Evolutionary conservation across 2,797 vertebrate species (phyloP).

Genomic region (Falco cherrug): DNA sequence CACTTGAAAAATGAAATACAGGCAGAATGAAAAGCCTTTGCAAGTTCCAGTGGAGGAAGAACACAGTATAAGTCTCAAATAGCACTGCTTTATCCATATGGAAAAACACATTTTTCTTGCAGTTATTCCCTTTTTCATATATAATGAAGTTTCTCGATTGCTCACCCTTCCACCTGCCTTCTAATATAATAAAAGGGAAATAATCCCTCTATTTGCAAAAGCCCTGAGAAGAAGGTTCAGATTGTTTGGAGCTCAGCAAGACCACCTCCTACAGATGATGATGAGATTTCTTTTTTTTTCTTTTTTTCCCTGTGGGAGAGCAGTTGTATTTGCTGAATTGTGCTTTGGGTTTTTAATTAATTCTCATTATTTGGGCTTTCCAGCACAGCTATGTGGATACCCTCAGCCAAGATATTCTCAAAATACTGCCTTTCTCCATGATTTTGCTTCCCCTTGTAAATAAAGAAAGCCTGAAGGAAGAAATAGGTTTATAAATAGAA

Average conservation of each 20-base stretch:
- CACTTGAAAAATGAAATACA: conserved; percentile 48
- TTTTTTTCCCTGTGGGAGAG: background rate
- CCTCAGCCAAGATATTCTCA: background rate
- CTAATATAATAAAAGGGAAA: background rate
- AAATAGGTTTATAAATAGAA: conserved; percentile 38
- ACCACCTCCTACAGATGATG: background rate
- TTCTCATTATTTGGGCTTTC: background rate
- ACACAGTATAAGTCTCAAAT: conserved; percentile 35
- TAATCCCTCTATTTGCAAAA: conserved; percentile 13
- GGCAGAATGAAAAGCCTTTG: conserved; percentile 37
- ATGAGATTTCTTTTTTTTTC: background rate
- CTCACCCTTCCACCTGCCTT: background rate
- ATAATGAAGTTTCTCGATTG: conserved; percentile 25
- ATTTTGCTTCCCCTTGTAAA: background rate
- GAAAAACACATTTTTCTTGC: conserved; percentile 40
- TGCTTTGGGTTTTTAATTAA: background rate
- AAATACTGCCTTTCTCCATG: background rate
- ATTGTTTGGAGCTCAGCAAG: background rate
- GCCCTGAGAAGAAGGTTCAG: background rate
- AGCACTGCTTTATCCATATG: conserved; percentile 28
- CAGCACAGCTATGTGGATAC: background rate
- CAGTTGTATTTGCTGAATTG: background rate
- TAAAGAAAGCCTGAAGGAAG: background rate
- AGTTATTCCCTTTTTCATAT: background rate
- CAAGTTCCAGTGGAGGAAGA: background rate